phyloP scores from a whole-genome alignment of 2,888 invertebrate genomes.

The Hoplodrina ambigua region DNA sequence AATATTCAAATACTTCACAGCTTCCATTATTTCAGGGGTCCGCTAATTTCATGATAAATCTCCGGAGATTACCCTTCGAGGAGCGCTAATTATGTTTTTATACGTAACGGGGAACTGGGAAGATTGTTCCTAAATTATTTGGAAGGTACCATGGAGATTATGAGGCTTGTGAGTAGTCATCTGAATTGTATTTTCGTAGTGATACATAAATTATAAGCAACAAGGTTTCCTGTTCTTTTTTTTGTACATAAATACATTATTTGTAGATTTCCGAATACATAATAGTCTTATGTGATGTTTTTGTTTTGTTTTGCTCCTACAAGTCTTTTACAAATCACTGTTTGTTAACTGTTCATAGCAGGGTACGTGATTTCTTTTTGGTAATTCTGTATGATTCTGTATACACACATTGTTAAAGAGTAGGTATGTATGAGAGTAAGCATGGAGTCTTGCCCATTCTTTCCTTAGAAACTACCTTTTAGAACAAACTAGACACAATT shows the following conservation, averaged over 20 bases:
- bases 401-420: no score
- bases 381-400: no score
- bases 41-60: slow-evolving; percentile 73
- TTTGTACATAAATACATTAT: background rate
- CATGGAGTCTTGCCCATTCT: no score
- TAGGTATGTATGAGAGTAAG: no score
- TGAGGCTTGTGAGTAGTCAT: slow-evolving; percentile 25
- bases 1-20: slow-evolving; percentile 63
- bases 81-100: slow-evolving; percentile 73
- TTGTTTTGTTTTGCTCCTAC: no score
- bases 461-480: no score
- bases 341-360: no score
- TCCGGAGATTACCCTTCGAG: slow-evolving; percentile 71
- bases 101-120: slow-evolving; percentile 56
- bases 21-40: slow-evolving; percentile 66
- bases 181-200: slow-evolving; percentile 9
- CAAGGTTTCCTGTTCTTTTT: slow-evolving; percentile 10
- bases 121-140: slow-evolving; percentile 64
- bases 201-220: slow-evolving; percentile 15
- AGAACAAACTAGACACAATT: no score
- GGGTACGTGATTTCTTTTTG: no score
- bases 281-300: no score
- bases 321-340: no score
- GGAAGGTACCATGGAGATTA: slow-evolving; percentile 37
- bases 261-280: background rate